Evolutionary conservation across 2,797 vertebrate genomes (phyloP).

Genomic region (Chelmon rostratus): DNA sequence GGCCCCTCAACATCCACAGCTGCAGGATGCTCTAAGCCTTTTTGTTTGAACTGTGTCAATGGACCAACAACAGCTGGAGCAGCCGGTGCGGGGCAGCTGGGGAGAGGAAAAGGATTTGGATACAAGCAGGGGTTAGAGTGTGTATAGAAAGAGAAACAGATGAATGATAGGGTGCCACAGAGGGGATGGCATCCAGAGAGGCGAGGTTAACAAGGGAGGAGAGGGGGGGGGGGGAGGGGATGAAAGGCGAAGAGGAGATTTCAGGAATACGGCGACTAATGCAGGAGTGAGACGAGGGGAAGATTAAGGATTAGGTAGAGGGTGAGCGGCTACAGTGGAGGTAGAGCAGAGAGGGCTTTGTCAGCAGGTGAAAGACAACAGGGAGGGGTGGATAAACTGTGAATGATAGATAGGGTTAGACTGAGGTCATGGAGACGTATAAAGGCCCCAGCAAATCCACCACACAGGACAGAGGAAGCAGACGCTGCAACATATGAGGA

Average conservation of each 20-base stretch:
- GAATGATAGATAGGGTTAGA: conserved; percentile 61
- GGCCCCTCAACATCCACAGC: conserved; percentile 67
- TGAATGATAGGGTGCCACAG: conserved; percentile 60
- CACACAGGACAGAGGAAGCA: conserved; percentile 43
- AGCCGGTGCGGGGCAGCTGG: conserved; percentile 77
- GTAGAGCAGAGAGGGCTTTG: conserved; percentile 58
- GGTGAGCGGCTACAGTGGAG: conserved; percentile 42
- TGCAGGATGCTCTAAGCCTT: conserved; percentile 75
- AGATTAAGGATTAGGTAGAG: conserved; percentile 75
- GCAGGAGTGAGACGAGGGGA: conserved; percentile 51
- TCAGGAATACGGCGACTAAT: conserved; percentile 56
- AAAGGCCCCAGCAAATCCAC: conserved; percentile 45
- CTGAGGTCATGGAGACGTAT: conserved; percentile 51
- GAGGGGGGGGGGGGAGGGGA: conserved; percentile 40
- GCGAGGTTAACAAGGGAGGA: conserved; percentile 68
- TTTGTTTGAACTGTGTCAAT: conserved; percentile 84
- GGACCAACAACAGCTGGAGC: conserved; percentile 80
- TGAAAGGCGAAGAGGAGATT: conserved; percentile 62
- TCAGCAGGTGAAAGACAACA: conserved; percentile 75
- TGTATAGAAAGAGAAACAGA: conserved; percentile 53
- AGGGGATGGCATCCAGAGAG: conserved; percentile 57
- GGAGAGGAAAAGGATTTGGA: conserved; percentile 75
- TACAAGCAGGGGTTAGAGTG: conserved; percentile 68
- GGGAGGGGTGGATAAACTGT: conserved; percentile 58
- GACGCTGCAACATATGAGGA: conserved; percentile 42